A percentile compares a stretch with the other conserved stretches of the same genome.
These are phyloP conservation scores for Crotalus helleri DNA, from an alignment of 2,113 vertebrate species.

Conservation along the genomic window DNA sequence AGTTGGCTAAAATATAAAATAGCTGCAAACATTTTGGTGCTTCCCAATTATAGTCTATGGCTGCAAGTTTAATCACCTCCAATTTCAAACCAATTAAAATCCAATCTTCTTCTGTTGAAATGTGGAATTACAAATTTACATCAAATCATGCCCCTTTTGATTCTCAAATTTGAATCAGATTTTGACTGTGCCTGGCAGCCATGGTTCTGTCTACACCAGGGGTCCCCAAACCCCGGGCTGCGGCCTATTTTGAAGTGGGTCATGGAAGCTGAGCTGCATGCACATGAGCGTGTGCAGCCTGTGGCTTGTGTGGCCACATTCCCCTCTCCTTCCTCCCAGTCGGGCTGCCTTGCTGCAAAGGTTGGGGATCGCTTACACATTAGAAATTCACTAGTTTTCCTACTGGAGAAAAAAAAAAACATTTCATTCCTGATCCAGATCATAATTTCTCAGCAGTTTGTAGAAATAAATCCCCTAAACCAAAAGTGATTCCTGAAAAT, in stretches of 20 bases:
- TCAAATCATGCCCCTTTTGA: background rate
- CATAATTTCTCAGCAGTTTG: background rate
- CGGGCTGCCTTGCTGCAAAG: background rate
- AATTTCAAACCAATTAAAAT: background rate
- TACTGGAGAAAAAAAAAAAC: background rate
- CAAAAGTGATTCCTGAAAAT: background rate
- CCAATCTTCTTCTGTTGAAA: background rate
- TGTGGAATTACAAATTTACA: background rate
- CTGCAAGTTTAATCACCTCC: background rate
- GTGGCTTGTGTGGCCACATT: background rate
- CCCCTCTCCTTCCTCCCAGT: background rate
- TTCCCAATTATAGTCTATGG: background rate
- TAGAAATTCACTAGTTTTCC: background rate
- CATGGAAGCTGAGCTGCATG: background rate
- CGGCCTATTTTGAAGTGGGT: background rate
- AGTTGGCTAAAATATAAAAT: background rate
- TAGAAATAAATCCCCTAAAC: background rate
- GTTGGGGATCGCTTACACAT: background rate
- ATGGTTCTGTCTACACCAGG: background rate
- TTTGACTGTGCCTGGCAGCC: background rate
- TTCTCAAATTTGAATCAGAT: background rate
- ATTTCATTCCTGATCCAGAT: background rate
- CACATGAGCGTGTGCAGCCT: fast-evolving
- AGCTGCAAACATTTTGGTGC: background rate
- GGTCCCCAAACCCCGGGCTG: background rate